Base-by-base conservation (phyloP, 2,888 invertebrate species). In the Tiliacea aurago region DNA sequence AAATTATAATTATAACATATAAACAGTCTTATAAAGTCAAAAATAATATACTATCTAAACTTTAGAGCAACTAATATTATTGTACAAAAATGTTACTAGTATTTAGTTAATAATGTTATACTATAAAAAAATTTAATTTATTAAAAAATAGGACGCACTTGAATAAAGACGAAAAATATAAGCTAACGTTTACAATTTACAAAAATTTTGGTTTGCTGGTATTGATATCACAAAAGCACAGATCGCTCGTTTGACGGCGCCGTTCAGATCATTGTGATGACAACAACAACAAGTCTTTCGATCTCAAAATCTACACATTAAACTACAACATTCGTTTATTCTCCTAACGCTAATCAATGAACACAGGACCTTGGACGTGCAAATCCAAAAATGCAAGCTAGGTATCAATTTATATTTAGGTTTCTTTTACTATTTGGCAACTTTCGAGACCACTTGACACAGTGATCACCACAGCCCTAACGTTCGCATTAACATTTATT, bases 11-110 rank as follows among this genome's bases (percentile, higher is more conserved):
- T 88, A 91, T 90, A 91, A 90, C 87, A 91, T 90, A 92, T 88
- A 88, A 94, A 94, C 95, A 95, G 95, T 95, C 95, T 95, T 95
- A 92, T 92, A 92, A 93, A 94, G 93, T 90, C 88, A 91, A 92
- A 92, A 91, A 89, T 86, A 83, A 87, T 88, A 91, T 86, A 88
- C 86, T 90, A 92, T 90, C 91, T 92, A 92, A 90, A 91, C 84
- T 88, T 89, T 89, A 91, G 87, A 92, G 88, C 91, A 91, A 92
- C 90, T 89, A 83, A 85, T 80, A 78, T 79, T 89, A 90, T 90
- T 87, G 87, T 90, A 93, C 91, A 93, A 91, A 93, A 91, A 90
- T 88, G 88, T 90, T 89, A 89, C 85, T 89, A 86, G 75, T 88
- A 88, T 85, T 83, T 87, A 88, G 82, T 87, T 88, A 87, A 88